Evolutionary conservation across 2,113 vertebrate genomes (phyloP), one percentile per base, ranked within the genome.

Genomic region (Jacana jacana): DNA sequence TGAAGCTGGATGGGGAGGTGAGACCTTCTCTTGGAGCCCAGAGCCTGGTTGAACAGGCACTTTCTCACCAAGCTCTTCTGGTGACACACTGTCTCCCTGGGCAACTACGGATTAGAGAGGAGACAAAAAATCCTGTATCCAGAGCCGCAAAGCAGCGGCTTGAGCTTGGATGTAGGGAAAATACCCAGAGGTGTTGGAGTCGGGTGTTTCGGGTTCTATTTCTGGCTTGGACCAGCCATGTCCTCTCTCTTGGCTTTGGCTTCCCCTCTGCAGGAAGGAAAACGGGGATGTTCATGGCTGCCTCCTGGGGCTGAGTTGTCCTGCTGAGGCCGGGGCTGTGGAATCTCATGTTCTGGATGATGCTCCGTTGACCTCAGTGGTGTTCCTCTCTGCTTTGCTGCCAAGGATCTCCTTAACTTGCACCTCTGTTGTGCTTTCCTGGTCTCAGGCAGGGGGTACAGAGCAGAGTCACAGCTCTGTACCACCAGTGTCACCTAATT

Each of bases 201-300:
- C 91, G 44, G 91, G 93, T 92, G 87, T 66, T 85, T 65, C 37
- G 23, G 81, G n/a, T 73, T 91, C 93, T 96, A 91, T 95, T 96
- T 96, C 91, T 89, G 86, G 28, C 48, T 79, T 13, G 52, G 89
- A 83, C 25, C 51, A 70, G 48, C 48, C 51, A 24, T 93, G 81
- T 92, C 73, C 37, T 51, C 91, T 93, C 33, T 20, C 73, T 52
- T 79, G 6, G 13, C 69, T 92, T 77, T 83, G 72, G 60, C 76
- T 91, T 91, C 70, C 49, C 2, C 9, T 69, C 63, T 65, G 63
- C 42, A 25, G 48, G 86, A 68, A 48, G 70, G 60, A 46, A 84
- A 81, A 73, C 3, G 42, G 83, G 60, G 55, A 40, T 80, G 68
- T 15, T 27, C 23, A 12, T 0, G 1, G 85, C 79, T 82, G 72